Conservation (phyloP, 2,797 vertebrate genomes). For the Thunnus albacares region DNA sequence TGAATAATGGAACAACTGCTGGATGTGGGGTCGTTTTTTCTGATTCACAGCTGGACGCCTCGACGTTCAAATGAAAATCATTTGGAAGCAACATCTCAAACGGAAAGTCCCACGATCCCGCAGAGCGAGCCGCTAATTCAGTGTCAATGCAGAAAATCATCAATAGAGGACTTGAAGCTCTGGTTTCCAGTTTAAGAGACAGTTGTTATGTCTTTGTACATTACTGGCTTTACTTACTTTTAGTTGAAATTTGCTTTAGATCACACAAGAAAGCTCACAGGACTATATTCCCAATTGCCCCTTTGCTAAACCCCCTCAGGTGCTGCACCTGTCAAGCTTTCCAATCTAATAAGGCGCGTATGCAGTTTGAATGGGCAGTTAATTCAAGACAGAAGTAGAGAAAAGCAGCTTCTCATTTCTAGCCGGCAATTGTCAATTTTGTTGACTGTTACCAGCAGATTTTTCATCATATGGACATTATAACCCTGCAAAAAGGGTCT, state of each 20-base stretch:
- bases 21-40: slow-evolving; percentile 55
- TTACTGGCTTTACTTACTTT: neutral
- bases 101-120: slow-evolving; percentile 42
- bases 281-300: neutral
- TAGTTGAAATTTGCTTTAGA: slow-evolving; percentile 4
- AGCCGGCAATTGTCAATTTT: neutral
- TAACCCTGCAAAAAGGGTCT: neutral
- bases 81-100: slow-evolving; percentile 57
- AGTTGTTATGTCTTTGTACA: neutral
- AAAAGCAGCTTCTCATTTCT: no score
- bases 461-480: neutral
- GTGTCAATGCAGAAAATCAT: slow-evolving; percentile 37
- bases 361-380: no score
- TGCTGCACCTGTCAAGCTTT: neutral
- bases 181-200: slow-evolving; percentile 20
- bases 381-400: no score
- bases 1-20: slow-evolving; percentile 71
- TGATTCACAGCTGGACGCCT: slow-evolving; percentile 69
- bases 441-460: neutral
- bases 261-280: neutral
- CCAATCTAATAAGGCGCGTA: neutral
- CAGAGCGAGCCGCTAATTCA: slow-evolving; percentile 45
- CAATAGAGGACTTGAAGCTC: slow-evolving; percentile 25
- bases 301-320: neutral
- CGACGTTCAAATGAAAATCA: slow-evolving; percentile 56